Percentiles rank a stretch among this genome's conserved stretches.
phyloP scores from a whole-genome alignment of 2,888 invertebrate species.

The Leptopilina syphax region DNA sequence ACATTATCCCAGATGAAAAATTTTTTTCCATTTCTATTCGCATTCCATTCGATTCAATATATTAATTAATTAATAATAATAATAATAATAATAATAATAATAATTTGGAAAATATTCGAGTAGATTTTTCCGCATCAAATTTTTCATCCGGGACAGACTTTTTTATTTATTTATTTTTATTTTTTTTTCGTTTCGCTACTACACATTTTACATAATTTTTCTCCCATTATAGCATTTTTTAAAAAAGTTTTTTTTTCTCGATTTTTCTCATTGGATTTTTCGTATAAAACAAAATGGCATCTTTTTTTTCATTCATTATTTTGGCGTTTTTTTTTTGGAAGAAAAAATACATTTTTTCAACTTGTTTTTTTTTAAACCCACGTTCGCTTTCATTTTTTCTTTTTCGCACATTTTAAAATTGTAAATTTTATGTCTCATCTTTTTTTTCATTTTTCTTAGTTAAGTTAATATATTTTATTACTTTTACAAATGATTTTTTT shows the following conservation, averaged over 20 bases:
- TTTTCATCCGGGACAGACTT: neutral
- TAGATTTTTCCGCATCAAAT: neutral
- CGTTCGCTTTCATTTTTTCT: constrained; percentile 56
- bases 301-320: constrained; percentile 57
- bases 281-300: constrained; percentile 75
- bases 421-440: constrained; percentile 26
- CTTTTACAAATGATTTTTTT: constrained; percentile 63
- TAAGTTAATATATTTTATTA: constrained; percentile 54
- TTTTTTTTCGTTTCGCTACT: constrained; percentile 39
- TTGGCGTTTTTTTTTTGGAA: constrained; percentile 73
- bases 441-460: constrained; percentile 44
- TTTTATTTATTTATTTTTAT: too few relatives aligned
- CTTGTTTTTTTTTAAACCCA: constrained; percentile 57
- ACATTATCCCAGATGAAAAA: constrained; percentile 57
- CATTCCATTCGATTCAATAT: neutral
- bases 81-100: too few relatives aligned
- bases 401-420: constrained; percentile 45
- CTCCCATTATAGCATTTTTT: constrained; percentile 11
- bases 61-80: too few relatives aligned
- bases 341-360: constrained; percentile 74
- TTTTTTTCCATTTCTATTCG: neutral
- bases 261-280: constrained; percentile 67
- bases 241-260: constrained; percentile 59
- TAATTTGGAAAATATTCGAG: too few relatives aligned
- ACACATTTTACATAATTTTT: constrained; percentile 55